Conservation (phyloP, 2,888 invertebrate species). For the Empis livida region DNA sequence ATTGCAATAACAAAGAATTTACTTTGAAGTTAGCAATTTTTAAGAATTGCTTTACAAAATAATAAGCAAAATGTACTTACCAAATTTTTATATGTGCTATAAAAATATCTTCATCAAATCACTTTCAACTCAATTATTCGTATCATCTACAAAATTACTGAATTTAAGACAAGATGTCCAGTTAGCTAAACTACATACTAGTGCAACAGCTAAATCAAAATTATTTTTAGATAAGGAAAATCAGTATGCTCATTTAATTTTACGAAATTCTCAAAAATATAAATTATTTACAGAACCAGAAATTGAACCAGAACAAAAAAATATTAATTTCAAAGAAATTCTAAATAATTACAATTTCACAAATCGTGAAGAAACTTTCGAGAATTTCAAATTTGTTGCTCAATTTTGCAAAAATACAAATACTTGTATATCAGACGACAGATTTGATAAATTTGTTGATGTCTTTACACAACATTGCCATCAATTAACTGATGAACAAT, state of each 20-base stretch:
- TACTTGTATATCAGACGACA: constrained; percentile 20
- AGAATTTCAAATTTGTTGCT: constrained; percentile 18
- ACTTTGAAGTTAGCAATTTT: no score
- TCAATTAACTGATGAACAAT: constrained; percentile 43
- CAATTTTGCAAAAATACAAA: constrained; percentile 18
- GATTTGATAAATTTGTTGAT: constrained; percentile 21
- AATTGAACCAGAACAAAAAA: neutral
- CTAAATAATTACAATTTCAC: neutral
- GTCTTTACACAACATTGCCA: constrained; percentile 40
- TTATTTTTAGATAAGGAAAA: constrained; percentile 27
- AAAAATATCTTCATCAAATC: no score
- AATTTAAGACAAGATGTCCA: no score
- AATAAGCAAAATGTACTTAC: no score
- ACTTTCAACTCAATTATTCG: no score
- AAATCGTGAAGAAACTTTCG: constrained; percentile 14
- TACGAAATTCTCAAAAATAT: constrained; percentile 20
- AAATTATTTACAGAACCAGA: neutral
- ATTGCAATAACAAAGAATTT: no score
- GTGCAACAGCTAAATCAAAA: constrained; percentile 11
- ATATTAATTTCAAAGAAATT: constrained; percentile 12
- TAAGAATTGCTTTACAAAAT: no score
- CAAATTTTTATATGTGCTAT: no score
- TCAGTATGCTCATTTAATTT: constrained; percentile 25
- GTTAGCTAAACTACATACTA: neutral
- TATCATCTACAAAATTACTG: no score